Conservation (phyloP, 1,140 invertebrate genomes). For the honey bee (Apis mellifera) region DNA sequence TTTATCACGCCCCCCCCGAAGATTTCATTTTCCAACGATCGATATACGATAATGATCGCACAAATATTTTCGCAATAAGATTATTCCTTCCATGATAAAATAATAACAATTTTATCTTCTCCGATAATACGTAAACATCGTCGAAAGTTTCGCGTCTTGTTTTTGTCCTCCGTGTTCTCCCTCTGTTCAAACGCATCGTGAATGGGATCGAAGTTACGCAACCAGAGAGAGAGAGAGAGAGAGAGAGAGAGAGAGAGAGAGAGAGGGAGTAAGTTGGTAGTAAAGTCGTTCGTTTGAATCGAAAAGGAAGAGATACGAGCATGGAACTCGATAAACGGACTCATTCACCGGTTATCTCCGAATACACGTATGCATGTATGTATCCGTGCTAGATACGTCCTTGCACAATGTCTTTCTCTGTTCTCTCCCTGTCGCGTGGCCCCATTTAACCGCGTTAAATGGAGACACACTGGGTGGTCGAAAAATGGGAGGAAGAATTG, state of each 20-base stretch:
- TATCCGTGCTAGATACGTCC: constrained; percentile 27
- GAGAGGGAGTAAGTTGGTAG: constrained; percentile 3
- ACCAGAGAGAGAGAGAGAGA: neutral
- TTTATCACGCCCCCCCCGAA: neutral
- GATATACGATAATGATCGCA: no score
- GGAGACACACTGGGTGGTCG: neutral
- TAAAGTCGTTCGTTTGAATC: neutral
- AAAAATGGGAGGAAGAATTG: neutral
- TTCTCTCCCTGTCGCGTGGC: constrained; percentile 24
- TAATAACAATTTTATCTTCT: no score
- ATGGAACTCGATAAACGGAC: constrained; percentile 77
- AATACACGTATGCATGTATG: constrained; percentile 68
- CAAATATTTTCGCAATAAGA: no score
- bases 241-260: neutral
- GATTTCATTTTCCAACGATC: no score
- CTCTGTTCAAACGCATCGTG: neutral
- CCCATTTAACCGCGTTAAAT: neutral
- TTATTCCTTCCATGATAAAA: no score
- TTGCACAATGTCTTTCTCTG: constrained; percentile 52
- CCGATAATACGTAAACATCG: neutral
- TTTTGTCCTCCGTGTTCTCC: neutral
- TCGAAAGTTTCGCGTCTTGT: no score
- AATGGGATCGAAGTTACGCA: constrained; percentile 5
- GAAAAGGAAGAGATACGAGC: constrained; percentile 52
- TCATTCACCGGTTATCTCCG: constrained; percentile 76